A percentile compares a stretch with the other conserved stretches of the same genome.
Evolutionary conservation across 2,113 vertebrate species (phyloP).

Genomic region (Sardina pilchardus): DNA sequence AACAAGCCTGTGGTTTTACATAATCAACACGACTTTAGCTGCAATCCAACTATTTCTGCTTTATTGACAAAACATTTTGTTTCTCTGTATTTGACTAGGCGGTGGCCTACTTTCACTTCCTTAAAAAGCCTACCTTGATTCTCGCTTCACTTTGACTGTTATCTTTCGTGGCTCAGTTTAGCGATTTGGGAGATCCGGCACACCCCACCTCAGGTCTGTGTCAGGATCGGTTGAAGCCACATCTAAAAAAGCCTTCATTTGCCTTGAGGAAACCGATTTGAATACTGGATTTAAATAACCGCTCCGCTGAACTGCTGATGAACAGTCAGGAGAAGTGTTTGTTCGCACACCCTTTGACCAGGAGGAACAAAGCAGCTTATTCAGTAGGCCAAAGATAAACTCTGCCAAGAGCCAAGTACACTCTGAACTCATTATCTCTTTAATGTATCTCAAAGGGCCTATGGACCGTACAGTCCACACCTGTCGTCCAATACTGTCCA

Average conservation of each 20-base stretch:
- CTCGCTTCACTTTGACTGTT: slow-evolving; percentile 41
- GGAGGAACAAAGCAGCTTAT: slow-evolving; percentile 25
- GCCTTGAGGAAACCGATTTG: slow-evolving; percentile 46
- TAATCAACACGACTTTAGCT: background rate
- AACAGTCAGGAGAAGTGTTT: background rate
- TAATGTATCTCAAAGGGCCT: slow-evolving; percentile 33
- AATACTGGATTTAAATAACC: slow-evolving; percentile 45
- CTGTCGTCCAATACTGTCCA: slow-evolving; percentile 44
- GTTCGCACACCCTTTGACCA: background rate
- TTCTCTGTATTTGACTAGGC: background rate
- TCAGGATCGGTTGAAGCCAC: background rate
- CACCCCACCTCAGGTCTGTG: background rate
- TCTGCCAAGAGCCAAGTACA: background rate
- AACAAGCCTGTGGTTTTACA: background rate
- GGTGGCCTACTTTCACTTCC: slow-evolving; percentile 13
- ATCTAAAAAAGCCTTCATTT: slow-evolving; percentile 49
- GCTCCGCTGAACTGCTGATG: slow-evolving; percentile 42
- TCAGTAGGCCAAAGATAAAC: background rate
- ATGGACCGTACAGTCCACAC: slow-evolving; percentile 18
- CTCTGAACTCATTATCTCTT: slow-evolving; percentile 13
- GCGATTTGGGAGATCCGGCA: background rate
- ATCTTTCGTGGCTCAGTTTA: background rate
- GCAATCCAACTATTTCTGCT: background rate
- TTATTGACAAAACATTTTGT: background rate
- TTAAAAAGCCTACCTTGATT: slow-evolving; percentile 14